Evolutionary conservation across 2,797 vertebrate species (phyloP), one percentile per base, ranked within the genome.

Genomic region (Manis javanica): DNA sequence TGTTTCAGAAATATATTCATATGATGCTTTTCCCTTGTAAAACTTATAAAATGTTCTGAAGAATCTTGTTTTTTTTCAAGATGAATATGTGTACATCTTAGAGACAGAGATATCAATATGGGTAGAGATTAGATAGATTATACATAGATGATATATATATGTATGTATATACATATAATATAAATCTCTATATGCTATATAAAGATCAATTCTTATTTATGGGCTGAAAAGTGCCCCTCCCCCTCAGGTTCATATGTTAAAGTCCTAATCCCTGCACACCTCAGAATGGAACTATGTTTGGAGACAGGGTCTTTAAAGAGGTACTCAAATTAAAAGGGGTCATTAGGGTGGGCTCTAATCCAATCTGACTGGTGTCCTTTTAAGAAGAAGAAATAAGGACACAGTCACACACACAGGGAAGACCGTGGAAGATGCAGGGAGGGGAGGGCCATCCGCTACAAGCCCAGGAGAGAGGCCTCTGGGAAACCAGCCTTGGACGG

Each of bases 121-220:
- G 31, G 46, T 57, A 79, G 4, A 78, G 13, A 69, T 68, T 51
- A 37, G 15, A 31, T 23, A 51, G 12, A 42, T 42, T 29, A 14
- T 63, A 26, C 15, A 51, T 46, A 37, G 5, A 57, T 1, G 0
- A 18, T 2, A 14, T 26, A 15, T 24, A 12, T 42, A 18, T n/a
- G 2, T 39, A 0, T 87, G 42, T 12, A 5, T 51, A 2, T 23
- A 3, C 26, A 12, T 39, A 3, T 57, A 3, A 0, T 87, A 37
- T 13, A 39, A 55, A 7, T 26, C 39, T 18, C 19, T 24, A 21
- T 71, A 26, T 49, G 4, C 74, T 83, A 49, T 12, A 14, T 9
- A 59, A 2, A 68, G 53, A 14, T 18, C 42, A 34, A n/a, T 59
- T 29, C 39, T 75, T 37, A 15, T 4, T 4, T 66, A 18, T 49